Evolutionary conservation across 2,888 invertebrate genomes (phyloP).

Genomic region (Drosophila falleni): DNA sequence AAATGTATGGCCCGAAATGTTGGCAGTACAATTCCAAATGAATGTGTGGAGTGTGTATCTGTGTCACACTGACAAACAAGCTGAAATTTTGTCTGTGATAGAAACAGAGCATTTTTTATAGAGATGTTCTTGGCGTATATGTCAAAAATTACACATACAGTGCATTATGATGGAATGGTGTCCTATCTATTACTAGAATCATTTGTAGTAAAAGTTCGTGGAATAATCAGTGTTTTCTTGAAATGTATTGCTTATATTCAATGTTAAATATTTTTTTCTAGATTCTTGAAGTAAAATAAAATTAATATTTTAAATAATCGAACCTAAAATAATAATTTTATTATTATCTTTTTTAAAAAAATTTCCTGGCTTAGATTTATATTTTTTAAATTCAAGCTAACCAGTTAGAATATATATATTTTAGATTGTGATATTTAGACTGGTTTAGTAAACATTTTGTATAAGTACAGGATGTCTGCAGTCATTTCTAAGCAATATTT

Average conservation of each 20-base stretch:
- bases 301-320: no score
- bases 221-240: not conserved
- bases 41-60: constrained; percentile 35
- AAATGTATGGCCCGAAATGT: constrained; percentile 44
- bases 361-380: not conserved
- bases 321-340: no score
- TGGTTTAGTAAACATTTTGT: not conserved
- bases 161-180: constrained; percentile 22
- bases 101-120: constrained; percentile 3
- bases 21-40: constrained; percentile 35
- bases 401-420: not conserved
- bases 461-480: constrained; percentile 7
- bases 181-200: not conserved
- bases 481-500: constrained; percentile 38
- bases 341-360: not conserved
- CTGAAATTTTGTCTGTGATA: constrained; percentile 25
- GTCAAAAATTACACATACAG: constrained; percentile 26
- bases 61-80: constrained; percentile 36
- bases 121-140: constrained; percentile 17
- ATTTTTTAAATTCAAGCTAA: not conserved
- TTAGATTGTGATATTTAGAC: not conserved
- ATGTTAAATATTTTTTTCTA: not conserved
- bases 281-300: no score
- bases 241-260: not conserved
- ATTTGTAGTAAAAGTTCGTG: not conserved